Percentiles rank a stretch among this genome's conserved stretches.
These are phyloP conservation scores for Chrysocyon brachyurus DNA, from an alignment of 2,797 vertebrate genomes.

Conservation along the genomic window DNA sequence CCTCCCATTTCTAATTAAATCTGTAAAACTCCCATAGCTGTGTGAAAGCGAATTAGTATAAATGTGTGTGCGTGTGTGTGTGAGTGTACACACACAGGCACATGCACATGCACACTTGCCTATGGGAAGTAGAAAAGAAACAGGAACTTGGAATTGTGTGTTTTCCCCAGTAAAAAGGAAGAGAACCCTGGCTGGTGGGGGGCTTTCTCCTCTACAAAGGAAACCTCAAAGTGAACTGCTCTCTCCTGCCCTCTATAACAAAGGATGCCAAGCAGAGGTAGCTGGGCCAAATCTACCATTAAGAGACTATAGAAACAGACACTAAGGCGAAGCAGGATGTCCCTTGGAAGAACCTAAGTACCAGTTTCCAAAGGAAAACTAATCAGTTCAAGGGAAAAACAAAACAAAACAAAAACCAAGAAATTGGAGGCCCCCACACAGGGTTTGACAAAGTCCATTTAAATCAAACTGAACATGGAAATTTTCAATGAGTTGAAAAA, in stretches of 20 bases:
- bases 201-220: background rate
- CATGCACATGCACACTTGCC: background rate
- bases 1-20: constrained; percentile 10
- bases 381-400: background rate
- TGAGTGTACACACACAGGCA: rapidly evolving
- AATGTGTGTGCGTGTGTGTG: background rate
- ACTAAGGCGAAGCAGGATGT: background rate
- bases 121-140: constrained; percentile 8
- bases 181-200: background rate
- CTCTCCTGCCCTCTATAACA: background rate
- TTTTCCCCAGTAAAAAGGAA: constrained; percentile 28
- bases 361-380: constrained; percentile 27
- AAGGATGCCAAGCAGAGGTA: background rate
- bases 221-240: constrained; percentile 30
- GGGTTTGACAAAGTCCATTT: constrained; percentile 10
- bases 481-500: constrained; percentile 57
- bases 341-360: background rate
- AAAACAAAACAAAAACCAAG: background rate
- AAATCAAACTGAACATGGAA: constrained; percentile 28
- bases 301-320: background rate
- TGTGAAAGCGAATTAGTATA: background rate
- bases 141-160: background rate
- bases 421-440: background rate
- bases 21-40: background rate
- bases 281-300: background rate